phyloP scores from a whole-genome alignment of 2,113 vertebrate genomes.

The Carassius gibelio region DNA sequence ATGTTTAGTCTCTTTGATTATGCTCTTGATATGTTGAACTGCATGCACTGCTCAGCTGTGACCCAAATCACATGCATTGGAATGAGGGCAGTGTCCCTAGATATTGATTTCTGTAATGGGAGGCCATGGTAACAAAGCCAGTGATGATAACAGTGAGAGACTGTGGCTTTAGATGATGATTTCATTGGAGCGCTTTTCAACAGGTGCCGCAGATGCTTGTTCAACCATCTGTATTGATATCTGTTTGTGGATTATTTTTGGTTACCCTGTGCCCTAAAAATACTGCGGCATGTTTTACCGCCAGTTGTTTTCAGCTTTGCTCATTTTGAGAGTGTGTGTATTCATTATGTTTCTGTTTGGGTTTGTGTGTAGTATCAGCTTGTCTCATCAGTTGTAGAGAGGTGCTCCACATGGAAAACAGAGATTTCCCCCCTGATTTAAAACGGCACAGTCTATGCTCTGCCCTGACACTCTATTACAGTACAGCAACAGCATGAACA shows the following conservation, averaged over 20 bases:
- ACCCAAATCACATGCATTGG: constrained; percentile 52
- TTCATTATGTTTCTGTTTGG: neutral
- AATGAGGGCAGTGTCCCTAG: constrained; percentile 62
- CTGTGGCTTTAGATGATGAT: constrained; percentile 51
- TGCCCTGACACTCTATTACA: constrained; percentile 16
- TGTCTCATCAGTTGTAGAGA: neutral
- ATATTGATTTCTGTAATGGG: constrained; percentile 64
- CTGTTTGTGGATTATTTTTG: constrained; percentile 24
- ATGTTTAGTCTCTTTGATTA: constrained; percentile 4
- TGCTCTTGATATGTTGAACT: constrained; percentile 31
- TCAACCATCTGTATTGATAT: constrained; percentile 29
- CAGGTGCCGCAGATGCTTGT: constrained; percentile 44
- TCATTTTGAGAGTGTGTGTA: neutral
- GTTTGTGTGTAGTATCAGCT: neutral
- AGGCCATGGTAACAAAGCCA: constrained; percentile 56
- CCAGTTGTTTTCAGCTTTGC: neutral
- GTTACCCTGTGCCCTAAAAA: neutral
- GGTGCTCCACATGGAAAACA: constrained; percentile 2
- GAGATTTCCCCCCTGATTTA: neutral
- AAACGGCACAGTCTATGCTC: constrained; percentile 37
- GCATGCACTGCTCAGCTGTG: constrained; percentile 32
- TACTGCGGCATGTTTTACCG: neutral
- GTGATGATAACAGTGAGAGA: constrained; percentile 48
- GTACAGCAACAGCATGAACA: constrained; percentile 55
- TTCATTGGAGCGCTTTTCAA: constrained; percentile 9